Conservation (phyloP, 2,888 invertebrate species). For the Acanthosepion pharaonis region DNA sequence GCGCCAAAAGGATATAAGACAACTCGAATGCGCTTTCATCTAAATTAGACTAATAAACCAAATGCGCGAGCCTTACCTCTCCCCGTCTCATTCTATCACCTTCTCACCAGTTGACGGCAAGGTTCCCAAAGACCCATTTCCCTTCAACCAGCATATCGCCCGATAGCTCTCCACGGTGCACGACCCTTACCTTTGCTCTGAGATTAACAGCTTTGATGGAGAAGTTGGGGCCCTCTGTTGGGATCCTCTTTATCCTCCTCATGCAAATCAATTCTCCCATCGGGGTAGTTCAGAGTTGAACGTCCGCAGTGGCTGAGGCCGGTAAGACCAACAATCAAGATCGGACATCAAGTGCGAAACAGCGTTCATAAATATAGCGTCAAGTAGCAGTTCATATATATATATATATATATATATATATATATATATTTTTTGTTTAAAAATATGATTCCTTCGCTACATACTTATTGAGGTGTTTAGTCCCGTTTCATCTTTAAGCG, state of each 20-base stretch:
- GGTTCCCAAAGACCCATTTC: neutral
- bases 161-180: neutral
- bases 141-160: neutral
- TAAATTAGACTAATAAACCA: neutral
- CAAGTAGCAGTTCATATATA: neutral
- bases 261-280: neutral
- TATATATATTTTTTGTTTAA: too few species aligned
- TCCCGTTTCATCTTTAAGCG: too few species aligned
- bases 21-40: constrained; percentile 9
- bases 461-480: too few species aligned
- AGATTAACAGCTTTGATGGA: neutral
- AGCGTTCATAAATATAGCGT: neutral
- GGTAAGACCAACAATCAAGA: neutral
- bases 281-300: neutral
- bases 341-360: constrained; percentile 6
- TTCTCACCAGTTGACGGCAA: neutral
- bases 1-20: neutral
- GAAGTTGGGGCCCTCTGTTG: neutral
- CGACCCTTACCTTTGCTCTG: neutral
- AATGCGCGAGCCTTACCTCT: neutral
- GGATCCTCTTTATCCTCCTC: neutral
- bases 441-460: too few species aligned
- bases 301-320: neutral
- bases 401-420: neutral
- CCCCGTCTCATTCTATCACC: neutral